Conservation (phyloP, 2,888 invertebrate genomes). For the Lasioglossum lativentre region DNA sequence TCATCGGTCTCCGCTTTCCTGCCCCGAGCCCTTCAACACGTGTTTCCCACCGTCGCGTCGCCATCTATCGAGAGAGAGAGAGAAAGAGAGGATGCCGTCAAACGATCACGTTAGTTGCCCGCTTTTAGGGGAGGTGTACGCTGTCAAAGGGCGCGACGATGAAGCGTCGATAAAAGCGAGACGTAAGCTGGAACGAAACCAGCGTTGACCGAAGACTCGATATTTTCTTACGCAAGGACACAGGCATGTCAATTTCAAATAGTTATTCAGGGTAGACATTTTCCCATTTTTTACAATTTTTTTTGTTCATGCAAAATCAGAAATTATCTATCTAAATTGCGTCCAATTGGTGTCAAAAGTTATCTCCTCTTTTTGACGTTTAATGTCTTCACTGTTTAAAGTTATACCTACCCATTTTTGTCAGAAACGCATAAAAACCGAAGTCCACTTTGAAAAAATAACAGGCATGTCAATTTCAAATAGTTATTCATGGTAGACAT, state of each 20-base stretch:
- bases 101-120: neutral
- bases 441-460: no score
- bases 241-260: neutral
- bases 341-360: no score
- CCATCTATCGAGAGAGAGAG: neutral
- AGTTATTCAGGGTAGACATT: no score
- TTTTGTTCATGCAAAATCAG: neutral
- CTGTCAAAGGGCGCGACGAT: neutral
- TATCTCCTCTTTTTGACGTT: no score
- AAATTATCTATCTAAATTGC: neutral
- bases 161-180: neutral
- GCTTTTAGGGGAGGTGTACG: neutral
- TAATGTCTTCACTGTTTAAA: neutral
- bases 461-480: neutral
- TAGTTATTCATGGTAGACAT: no score
- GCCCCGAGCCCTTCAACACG: neutral
- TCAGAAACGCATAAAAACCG: no score
- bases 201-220: neutral
- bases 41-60: neutral
- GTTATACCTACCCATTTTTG: neutral
- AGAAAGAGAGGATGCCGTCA: neutral
- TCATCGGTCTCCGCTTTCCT: slow-evolving; percentile 31
- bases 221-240: neutral
- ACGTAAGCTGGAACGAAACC: neutral
- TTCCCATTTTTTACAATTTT: neutral